A percentile compares a stretch with the other conserved stretches of the same genome.
Evolutionary conservation across 1,140 invertebrate species (phyloP).

Genomic region (Hyposmocoma kahamanoa): DNA sequence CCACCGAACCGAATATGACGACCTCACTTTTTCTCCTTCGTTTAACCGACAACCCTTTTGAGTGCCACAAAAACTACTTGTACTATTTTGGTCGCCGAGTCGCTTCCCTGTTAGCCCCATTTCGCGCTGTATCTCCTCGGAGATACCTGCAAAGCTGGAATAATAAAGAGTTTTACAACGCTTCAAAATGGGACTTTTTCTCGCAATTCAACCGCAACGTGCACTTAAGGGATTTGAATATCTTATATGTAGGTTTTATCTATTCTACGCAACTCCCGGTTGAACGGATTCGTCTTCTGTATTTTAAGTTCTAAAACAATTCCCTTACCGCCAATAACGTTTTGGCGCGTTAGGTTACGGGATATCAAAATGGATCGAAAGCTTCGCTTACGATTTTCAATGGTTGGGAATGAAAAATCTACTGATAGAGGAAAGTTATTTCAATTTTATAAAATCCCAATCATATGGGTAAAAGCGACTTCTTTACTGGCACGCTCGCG

Average conservation of each 20-base stretch:
- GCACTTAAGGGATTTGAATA: constrained; percentile 73
- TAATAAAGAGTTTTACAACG: constrained; percentile 71
- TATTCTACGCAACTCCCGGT: constrained; percentile 49
- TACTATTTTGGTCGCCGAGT: constrained; percentile 22
- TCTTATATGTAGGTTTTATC: constrained; percentile 66
- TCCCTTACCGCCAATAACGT: constrained; percentile 20
- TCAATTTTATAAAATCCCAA: constrained; percentile 23
- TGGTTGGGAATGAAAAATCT: neutral
- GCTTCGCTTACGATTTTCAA: neutral
- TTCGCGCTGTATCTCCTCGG: constrained; percentile 37
- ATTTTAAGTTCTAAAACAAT: constrained; percentile 56
- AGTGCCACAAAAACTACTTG: constrained; percentile 18
- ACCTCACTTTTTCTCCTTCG: constrained; percentile 1
- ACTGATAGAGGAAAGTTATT: constrained; percentile 8
- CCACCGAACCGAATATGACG: neutral
- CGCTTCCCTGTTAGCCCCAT: constrained; percentile 11
- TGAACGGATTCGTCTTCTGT: constrained; percentile 40
- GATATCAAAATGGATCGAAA: neutral
- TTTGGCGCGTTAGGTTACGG: constrained; percentile 20
- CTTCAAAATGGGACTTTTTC: constrained; percentile 69
- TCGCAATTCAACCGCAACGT: constrained; percentile 68
- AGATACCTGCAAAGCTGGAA: constrained; percentile 64
- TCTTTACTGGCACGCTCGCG: constrained; percentile 20
- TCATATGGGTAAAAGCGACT: constrained; percentile 20
- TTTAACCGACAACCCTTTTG: constrained; percentile 16